Evolutionary conservation across 2,888 invertebrate species (phyloP).

Genomic region (Nomada ferruginata): DNA sequence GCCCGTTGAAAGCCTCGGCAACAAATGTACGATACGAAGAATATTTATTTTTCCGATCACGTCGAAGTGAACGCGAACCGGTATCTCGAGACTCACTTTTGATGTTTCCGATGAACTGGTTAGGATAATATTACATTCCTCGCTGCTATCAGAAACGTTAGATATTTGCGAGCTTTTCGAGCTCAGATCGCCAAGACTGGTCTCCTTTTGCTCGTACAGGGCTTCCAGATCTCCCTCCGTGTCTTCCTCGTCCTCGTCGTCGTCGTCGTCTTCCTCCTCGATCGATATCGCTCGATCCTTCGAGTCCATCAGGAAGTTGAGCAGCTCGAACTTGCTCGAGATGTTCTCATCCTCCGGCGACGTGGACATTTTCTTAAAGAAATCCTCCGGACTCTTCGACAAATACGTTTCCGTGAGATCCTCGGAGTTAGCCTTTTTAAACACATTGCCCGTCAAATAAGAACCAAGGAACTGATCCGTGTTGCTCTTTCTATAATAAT

Average conservation of each 20-base stretch:
- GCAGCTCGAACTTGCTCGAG: constrained; percentile 93
- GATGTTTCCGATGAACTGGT: constrained; percentile 79
- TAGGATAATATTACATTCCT: constrained; percentile 90
- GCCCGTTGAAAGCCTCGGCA: no score
- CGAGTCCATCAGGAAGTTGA: constrained; percentile 95
- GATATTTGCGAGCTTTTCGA: constrained; percentile 91
- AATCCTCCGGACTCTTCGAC: constrained; percentile 76
- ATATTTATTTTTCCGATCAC: constrained; percentile 1
- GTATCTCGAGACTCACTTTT: constrained; percentile 73
- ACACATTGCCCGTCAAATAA: constrained; percentile 75
- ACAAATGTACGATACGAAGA: not conserved
- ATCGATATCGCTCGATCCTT: constrained; percentile 84
- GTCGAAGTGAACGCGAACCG: no score
- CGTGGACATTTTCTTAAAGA: constrained; percentile 86
- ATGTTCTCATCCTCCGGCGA: constrained; percentile 81
- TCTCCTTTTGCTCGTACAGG: constrained; percentile 84
- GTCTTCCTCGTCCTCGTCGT: constrained; percentile 85
- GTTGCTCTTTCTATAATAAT: constrained; percentile 75
- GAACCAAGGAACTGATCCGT: constrained; percentile 76
- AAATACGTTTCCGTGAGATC: constrained; percentile 69
- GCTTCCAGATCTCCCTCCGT: constrained; percentile 86
- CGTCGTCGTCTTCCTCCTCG: constrained; percentile 73
- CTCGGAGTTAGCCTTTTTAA: constrained; percentile 85
- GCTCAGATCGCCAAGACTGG: constrained; percentile 86
- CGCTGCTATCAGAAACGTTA: constrained; percentile 93